Base-by-base conservation (phyloP, 2,113 vertebrate species). In the Marmota monax region DNA sequence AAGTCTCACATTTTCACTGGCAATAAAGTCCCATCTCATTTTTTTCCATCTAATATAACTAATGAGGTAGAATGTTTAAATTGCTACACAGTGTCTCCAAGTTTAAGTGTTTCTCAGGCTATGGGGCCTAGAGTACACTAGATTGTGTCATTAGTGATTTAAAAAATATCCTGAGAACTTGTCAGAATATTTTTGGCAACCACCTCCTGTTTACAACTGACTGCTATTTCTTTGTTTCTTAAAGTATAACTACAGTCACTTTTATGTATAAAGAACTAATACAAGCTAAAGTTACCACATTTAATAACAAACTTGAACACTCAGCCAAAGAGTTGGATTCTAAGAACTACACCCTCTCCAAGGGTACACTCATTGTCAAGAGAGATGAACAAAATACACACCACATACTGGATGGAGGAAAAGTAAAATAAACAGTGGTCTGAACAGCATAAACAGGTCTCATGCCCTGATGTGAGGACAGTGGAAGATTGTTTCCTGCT, bases 401-500 rank as follows among this genome's bases (percentile, higher is more conserved):
- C 14, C 51, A 14, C 39, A 1, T 1, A 20, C 1, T 73, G 0
- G 0, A 29, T 29, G 0, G 45, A 45, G 45, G 45, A 45, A 9
- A 12, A 32, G 39, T 92, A 48, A 77, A 61, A 74, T 65, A 76
- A 79, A 63, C 0, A 4, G 27, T 53, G 79, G 39, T 45, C 69
- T 92, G 58, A 56, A 69, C 37, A 3, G 0, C n/a, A 65, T 34
- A 72, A 96, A 20, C 5, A 2, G 22, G 14, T 7, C 7, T 29
- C 17, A 61, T 25, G 34, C 39, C 98, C 98, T 98, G 51, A 98
- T 98, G 96, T 98, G 94, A 99, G 99, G 78, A 99, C 99, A 56
- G 98, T 99, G 99, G 95, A 99, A 98, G 93, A 99, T 98, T 0
- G 99, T 99, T 97, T 99, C 99, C 29, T 16, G 3, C 98, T 98